A percentile compares a stretch with the other conserved stretches of the same genome.
phyloP scores from a whole-genome alignment of 23 tunicate species.

The Aplidium turbinatum region DNA sequence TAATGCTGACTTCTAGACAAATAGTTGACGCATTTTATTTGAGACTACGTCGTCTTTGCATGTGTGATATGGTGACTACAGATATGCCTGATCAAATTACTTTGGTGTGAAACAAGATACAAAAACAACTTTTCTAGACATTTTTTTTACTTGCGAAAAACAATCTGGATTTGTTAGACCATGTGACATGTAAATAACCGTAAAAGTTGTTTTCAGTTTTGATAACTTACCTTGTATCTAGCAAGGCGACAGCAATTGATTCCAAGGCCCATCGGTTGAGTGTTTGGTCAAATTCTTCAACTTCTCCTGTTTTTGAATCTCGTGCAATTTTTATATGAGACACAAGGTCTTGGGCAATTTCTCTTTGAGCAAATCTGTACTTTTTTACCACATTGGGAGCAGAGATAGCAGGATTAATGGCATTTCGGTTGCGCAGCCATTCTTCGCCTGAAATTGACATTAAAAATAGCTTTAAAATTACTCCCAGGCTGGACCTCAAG shows the following conservation, averaged over 20 bases:
- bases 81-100: too few species aligned
- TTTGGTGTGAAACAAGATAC: too few species aligned
- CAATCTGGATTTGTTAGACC: too few species aligned
- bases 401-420: conserved; percentile 69
- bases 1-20: too few species aligned
- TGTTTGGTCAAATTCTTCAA: conserved; percentile 49
- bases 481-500: too few species aligned
- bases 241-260: conserved; percentile 75
- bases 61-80: too few species aligned
- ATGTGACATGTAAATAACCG: too few species aligned
- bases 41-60: too few species aligned
- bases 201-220: neutral
- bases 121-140: too few species aligned
- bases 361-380: conserved; percentile 43
- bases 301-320: conserved; percentile 46
- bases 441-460: conserved; percentile 69
- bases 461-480: too few species aligned
- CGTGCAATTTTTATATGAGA: conserved; percentile 12
- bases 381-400: conserved; percentile 45
- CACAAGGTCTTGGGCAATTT: conserved; percentile 62
- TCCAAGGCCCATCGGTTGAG: conserved; percentile 92
- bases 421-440: conserved; percentile 61
- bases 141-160: too few species aligned
- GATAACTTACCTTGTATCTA: conserved; percentile 67
- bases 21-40: too few species aligned